Base-by-base conservation (phyloP, 1,140 invertebrate species). In the Drosophila pseudoobscura region DNA sequence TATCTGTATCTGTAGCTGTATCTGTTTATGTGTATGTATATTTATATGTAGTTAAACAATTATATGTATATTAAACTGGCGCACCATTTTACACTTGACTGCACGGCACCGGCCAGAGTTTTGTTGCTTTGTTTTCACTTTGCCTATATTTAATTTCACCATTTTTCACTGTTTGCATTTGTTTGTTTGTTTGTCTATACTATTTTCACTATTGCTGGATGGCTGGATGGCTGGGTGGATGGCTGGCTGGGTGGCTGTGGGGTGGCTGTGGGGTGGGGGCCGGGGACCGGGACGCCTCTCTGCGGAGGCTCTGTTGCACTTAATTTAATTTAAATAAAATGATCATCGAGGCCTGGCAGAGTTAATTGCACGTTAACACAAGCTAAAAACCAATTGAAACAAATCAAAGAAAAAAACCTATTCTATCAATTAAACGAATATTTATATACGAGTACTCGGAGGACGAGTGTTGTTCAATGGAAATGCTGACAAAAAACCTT, bases 111-210 rank as follows among this genome's bases (percentile, higher is more conserved):
- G 73, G 56, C 51, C 52, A 76, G 45, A 69, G 57, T 76, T 65
- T 45, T 52, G 63, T 46, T 75, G 51, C 55, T 76, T 70, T 62
- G 56, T 76, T 76, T 77, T 77, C 56, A 75, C 71, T 78, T 88
- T 88, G 83, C 78, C 78, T 87, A 87, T 88, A 87, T 87, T 85
- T 85, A 85, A 85, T 85, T 85, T 85, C 82, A 85, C 82, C 82
- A 88, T 85, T 85, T 85, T 85, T 85, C 82, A 85, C 82, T 85
- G 82, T 85, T 85, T 85, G 82, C 82, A 85, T 85, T 85, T 83
- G 69, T 72, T 74, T 74, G 68, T 73, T 70, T 78, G 60, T 72
- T 82, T 84, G 66, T 87, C 80, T 84, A 87, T 84, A 71, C 82
- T 85, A 85, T 85, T 85, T 72, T 85, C 82, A 85, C 82, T 85